Evolutionary conservation across 1,140 invertebrate species (phyloP).

Genomic region (Oncopeltus fasciatus): DNA sequence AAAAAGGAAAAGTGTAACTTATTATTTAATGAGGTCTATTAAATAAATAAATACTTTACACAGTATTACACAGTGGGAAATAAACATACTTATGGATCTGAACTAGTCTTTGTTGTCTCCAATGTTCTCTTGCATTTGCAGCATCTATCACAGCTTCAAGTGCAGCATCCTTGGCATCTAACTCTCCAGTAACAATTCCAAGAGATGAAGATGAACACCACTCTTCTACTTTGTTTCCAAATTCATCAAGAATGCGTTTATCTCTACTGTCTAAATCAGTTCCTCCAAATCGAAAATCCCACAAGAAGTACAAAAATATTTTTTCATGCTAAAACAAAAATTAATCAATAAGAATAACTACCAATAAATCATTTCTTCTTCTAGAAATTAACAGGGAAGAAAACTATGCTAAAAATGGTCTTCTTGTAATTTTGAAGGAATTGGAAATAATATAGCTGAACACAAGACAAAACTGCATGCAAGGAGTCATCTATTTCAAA

Average conservation of each 20-base stretch:
- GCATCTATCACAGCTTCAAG: slow-evolving; percentile 7
- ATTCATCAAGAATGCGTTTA: slow-evolving; percentile 31
- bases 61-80: background rate
- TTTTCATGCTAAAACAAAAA: slow-evolving; percentile 30
- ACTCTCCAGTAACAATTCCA: slow-evolving; percentile 22
- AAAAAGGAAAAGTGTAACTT: too few species aligned
- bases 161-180: slow-evolving; percentile 20
- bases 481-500: too few species aligned
- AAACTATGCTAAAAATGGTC: too few species aligned
- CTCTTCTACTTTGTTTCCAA: slow-evolving; percentile 31
- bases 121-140: background rate
- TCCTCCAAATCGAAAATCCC: slow-evolving; percentile 30
- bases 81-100: slow-evolving; percentile 13
- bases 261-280: slow-evolving; percentile 29
- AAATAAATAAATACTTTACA: too few species aligned
- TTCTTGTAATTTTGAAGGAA: too few species aligned
- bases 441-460: too few species aligned
- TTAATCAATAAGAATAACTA: background rate
- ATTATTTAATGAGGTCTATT: too few species aligned
- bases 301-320: slow-evolving; percentile 35
- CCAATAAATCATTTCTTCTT: too few species aligned
- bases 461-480: too few species aligned
- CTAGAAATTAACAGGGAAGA: too few species aligned
- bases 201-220: slow-evolving; percentile 29
- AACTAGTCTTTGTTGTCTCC: slow-evolving; percentile 1